These are phyloP conservation scores for Cheilosia urbana DNA, from an alignment of 2,888 invertebrate genomes.

Conservation along the genomic window DNA sequence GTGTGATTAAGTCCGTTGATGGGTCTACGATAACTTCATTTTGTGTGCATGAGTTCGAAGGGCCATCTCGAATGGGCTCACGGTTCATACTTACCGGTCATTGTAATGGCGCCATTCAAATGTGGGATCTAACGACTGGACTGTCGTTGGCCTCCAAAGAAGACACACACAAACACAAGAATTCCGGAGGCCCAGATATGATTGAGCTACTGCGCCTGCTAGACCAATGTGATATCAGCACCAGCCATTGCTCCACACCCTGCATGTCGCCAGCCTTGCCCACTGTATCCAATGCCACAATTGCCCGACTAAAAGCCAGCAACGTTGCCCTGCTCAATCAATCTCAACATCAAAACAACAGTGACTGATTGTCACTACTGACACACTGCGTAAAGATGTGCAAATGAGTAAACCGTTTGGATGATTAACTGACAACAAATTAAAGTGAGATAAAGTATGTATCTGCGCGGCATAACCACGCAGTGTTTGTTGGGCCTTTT, in stretches of 20 bases:
- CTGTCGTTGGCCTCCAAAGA: slow-evolving; percentile 90
- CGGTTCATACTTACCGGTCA: slow-evolving; percentile 96
- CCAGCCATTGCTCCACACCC: slow-evolving; percentile 90
- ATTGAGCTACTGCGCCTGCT: slow-evolving; percentile 95
- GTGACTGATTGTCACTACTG: slow-evolving; percentile 69
- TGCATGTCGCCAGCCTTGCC: slow-evolving; percentile 89
- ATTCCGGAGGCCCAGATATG: slow-evolving; percentile 93
- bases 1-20: slow-evolving; percentile 97
- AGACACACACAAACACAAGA: slow-evolving; percentile 89
- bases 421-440: slow-evolving; percentile 24
- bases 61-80: slow-evolving; percentile 96
- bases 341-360: slow-evolving; percentile 77
- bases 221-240: slow-evolving; percentile 96
- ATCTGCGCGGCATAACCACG: slow-evolving; percentile 16
- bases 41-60: slow-evolving; percentile 98
- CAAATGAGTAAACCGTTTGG: slow-evolving; percentile 45
- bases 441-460: slow-evolving; percentile 20
- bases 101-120: slow-evolving; percentile 95
- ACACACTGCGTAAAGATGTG: slow-evolving; percentile 64
- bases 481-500: slow-evolving; percentile 58
- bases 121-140: slow-evolving; percentile 99
- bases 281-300: slow-evolving; percentile 84
- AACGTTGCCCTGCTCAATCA: slow-evolving; percentile 88
- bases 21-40: slow-evolving; percentile 96
- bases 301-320: slow-evolving; percentile 85